Base-by-base conservation (phyloP, 2,888 invertebrate genomes). In the Dioctria rufipes region DNA sequence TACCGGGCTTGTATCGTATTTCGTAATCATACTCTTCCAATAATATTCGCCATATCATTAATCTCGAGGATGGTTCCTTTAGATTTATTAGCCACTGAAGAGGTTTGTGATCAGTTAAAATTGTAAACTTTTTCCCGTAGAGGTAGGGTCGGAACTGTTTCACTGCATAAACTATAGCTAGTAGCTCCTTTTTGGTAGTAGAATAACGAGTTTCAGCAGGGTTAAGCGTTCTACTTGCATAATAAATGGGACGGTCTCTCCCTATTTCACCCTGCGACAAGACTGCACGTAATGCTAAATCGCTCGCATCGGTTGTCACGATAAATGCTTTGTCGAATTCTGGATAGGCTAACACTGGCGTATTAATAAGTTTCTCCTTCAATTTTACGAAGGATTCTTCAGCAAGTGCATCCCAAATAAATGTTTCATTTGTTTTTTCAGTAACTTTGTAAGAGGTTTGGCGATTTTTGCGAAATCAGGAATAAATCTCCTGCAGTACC, bases 401-500 rank as follows among this genome's bases (percentile, higher is more conserved):
- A 60, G 8, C 5, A 8, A 5, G n/a, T 11, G 5, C 13, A 13
- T n/a, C 25, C 60, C 60, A 60, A 5, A 60, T 5, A n/a, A 60
- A 60, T 8, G 5, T 60, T n/a, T n/a, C 25, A 11, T 11, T 25
- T 25, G n/a, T 60, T 60, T 5, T 25, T 13, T n/a, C n/a, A 69
- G 25, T 9, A 49, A 25, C 5, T 49, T 51, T 13, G 46, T 69
- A 5, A 69, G 11, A 25, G 51, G 69, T 51, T 51, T 13, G 3
- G 49, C 69, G 2, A 69, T 49, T 51, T 25, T 5, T 43, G 51
- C 13, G 37, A 40, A 37, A 13, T 69, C 9, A 3, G 25, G 51
- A 8, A 69, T 69, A 13, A 69, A 51, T 25, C 37, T 49, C 5
- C 51, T n/a, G 39, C 49, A 69, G 42, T 69, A 51, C 4, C 37